Base-by-base conservation (phyloP, 2,113 vertebrate genomes). In the Miniopterus natalensis region DNA sequence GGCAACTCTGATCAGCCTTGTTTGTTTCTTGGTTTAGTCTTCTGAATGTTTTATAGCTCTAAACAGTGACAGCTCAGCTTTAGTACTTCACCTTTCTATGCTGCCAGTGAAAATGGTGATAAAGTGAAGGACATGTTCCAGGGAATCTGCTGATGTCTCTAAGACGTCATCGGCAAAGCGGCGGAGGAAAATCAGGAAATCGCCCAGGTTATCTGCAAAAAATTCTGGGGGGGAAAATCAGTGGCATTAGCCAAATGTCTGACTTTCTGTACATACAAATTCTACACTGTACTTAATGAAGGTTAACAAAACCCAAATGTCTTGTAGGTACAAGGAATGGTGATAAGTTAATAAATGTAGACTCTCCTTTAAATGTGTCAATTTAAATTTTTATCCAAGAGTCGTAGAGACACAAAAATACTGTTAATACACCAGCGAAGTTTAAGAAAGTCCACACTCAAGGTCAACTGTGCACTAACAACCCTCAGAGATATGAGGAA, bases 181-280 rank as follows among this genome's bases (percentile, higher is more conserved):
- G 36, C 99, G 99, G 93, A 99, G 98, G 97, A 99, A 99, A 97
- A 99, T 99, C 98, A 99, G 99, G 98, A 99, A 99, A 97, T 99
- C 99, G 0, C 99, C 99, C 98, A 99, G 85, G 96, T 99, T 99
- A 97, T 99, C 99, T 0, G 99, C 99, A 98, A 99, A 99, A 98
- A 99, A 99, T 93, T 99, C 99, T 99, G 98, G 77, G n/a, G n/a
- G 93, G 83, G 45, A 85, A 97, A 95, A 79, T 21, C n/a, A 63
- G 17, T 94, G 53, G 36, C 88, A 93, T 95, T 74, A 94, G 85
- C 12, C 31, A 96, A 73, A 96, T 18, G 84, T 71, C 10, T 86
- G 55, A 65, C 45, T 91, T 74, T 45, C 31, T n/a, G 14, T 71
- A 91, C 18, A 21, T 63, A 83, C 40, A 31, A 59, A 63, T 20